These are phyloP conservation scores for Popillia japonica DNA, from an alignment of 1,140 invertebrate species.

Conservation along the genomic window DNA sequence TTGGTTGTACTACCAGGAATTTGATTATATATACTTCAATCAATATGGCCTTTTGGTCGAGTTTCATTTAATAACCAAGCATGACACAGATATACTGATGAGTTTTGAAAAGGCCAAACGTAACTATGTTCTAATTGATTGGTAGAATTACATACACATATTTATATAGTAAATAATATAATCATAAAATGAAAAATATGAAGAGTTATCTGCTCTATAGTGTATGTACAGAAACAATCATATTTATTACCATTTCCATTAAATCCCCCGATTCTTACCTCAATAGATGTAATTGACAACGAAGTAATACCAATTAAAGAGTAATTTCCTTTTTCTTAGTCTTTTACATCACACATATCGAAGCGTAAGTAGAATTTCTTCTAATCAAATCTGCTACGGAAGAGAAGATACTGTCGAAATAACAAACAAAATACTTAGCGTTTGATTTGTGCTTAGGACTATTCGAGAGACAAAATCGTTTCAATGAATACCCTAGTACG, in stretches of 20 bases:
- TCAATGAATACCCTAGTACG: conserved; percentile 3
- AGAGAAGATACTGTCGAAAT: background rate
- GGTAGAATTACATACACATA: too few relatives aligned
- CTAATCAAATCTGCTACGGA: background rate
- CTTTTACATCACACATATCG: background rate
- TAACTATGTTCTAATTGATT: too few relatives aligned
- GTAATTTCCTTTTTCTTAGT: background rate
- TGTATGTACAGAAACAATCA: too few relatives aligned
- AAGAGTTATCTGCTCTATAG: too few relatives aligned
- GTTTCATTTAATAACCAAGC: too few relatives aligned
- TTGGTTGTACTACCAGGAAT: too few relatives aligned
- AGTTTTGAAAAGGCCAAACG: too few relatives aligned
- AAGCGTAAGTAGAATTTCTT: background rate
- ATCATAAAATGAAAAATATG: too few relatives aligned
- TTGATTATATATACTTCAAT: too few relatives aligned
- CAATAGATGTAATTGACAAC: background rate
- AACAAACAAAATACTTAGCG: conserved; percentile 20
- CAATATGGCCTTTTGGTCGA: too few relatives aligned
- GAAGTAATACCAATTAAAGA: background rate
- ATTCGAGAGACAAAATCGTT: conserved; percentile 2
- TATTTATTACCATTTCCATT: background rate
- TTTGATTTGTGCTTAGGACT: conserved; percentile 16
- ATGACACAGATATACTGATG: too few relatives aligned
- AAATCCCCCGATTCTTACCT: background rate
- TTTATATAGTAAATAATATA: too few relatives aligned